Conservation (phyloP, 2,797 vertebrate species). For the Apogon hyalosoma region DNA sequence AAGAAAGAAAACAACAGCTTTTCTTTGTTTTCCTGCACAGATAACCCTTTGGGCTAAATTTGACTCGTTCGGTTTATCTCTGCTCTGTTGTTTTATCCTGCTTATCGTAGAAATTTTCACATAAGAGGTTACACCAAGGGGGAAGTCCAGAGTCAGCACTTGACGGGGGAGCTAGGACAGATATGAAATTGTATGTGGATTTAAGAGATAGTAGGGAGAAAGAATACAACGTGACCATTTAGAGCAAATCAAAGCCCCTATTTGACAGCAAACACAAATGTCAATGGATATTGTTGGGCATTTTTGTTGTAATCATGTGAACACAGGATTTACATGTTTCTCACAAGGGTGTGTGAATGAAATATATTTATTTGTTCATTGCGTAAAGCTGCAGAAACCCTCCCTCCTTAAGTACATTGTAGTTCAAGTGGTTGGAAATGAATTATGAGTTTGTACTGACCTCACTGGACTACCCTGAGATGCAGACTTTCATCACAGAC, state of each 20-base stretch:
- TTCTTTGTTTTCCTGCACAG: constrained; percentile 47
- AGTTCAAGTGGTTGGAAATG: no score
- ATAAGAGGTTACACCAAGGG: constrained; percentile 38
- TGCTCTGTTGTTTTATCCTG: constrained; percentile 59
- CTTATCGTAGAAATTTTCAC: constrained; percentile 66
- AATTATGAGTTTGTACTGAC: no score
- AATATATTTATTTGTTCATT: no score
- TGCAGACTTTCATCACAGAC: no score
- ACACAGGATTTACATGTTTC: constrained; percentile 21
- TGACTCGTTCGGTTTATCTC: constrained; percentile 69
- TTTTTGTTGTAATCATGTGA: constrained; percentile 35
- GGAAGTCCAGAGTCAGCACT: constrained; percentile 67
- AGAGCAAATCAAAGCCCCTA: constrained; percentile 54
- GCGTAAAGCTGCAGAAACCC: no score
- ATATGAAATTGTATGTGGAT: constrained; percentile 67
- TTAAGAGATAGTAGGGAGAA: constrained; percentile 33
- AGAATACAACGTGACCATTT: constrained; percentile 53
- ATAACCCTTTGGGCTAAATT: constrained; percentile 66
- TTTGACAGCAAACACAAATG: constrained; percentile 53
- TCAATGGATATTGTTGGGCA: constrained; percentile 42
- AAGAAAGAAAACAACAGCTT: background rate
- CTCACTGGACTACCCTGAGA: no score
- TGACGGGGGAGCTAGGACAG: constrained; percentile 48
- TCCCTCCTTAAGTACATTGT: no score
- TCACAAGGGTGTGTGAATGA: constrained; percentile 9